Percentiles rank a stretch among this genome's conserved stretches.
Evolutionary conservation across 1,140 invertebrate genomes (phyloP).

Genomic region (Ganaspis sp.): DNA sequence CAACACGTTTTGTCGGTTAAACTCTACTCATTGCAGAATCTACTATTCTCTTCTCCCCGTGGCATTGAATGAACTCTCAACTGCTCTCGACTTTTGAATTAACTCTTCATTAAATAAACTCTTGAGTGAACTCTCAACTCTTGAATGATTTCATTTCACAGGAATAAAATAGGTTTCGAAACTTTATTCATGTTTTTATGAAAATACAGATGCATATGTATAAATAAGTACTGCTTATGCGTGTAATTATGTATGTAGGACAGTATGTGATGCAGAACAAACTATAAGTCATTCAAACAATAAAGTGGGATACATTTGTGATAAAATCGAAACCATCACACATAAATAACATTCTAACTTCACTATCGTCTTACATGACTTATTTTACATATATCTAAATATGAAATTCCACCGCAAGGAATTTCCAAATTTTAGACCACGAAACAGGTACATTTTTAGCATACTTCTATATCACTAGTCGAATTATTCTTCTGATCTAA

Average conservation of each 20-base stretch:
- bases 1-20: no score
- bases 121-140: no score
- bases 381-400: not conserved
- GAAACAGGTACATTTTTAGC: slow-evolving; percentile 21
- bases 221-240: slow-evolving; percentile 68
- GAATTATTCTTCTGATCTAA: slow-evolving; percentile 16
- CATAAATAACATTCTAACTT: not conserved
- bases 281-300: slow-evolving; percentile 22
- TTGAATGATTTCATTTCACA: not conserved
- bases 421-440: slow-evolving; percentile 8
- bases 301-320: slow-evolving; percentile 7
- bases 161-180: slow-evolving; percentile 17
- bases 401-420: not conserved
- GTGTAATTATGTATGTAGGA: slow-evolving; percentile 40
- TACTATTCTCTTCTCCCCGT: no score
- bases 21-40: no score
- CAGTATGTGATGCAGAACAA: not conserved
- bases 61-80: no score
- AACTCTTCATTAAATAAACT: no score
- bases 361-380: not conserved
- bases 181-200: slow-evolving; percentile 72
- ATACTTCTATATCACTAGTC: slow-evolving; percentile 22
- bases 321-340: not conserved
- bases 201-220: slow-evolving; percentile 66
- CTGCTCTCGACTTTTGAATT: no score